Evolutionary conservation across 2,888 invertebrate genomes (phyloP).

Genomic region (Asteroscopus sphinx): DNA sequence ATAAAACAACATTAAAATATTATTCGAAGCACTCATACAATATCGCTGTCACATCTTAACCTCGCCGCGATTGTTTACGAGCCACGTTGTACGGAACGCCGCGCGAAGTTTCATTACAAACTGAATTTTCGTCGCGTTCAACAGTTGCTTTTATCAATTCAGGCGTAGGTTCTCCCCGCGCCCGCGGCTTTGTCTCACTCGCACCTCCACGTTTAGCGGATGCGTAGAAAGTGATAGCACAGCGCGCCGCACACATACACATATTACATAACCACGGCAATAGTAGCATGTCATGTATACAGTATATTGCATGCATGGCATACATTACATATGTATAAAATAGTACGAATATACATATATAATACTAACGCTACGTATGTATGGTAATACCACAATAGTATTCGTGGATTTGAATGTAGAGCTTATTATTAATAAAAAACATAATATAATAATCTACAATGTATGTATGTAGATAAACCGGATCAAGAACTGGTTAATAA

Average conservation of each 20-base stretch:
- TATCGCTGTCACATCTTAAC: conserved; percentile 84
- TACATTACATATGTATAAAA: conserved; percentile 66
- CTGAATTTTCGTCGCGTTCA: conserved; percentile 85
- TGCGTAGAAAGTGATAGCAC: conserved; percentile 74
- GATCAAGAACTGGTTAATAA: conserved; percentile 1
- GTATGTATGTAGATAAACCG: not conserved
- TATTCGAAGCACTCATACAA: conserved; percentile 78
- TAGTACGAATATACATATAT: conserved; percentile 41
- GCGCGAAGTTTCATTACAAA: conserved; percentile 78
- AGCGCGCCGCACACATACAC: conserved; percentile 65
- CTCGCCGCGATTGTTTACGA: conserved; percentile 72
- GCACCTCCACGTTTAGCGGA: conserved; percentile 59
- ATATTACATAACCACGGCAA: conserved; percentile 69
- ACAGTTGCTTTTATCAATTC: conserved; percentile 89
- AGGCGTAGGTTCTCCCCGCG: conserved; percentile 77
- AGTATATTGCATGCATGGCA: conserved; percentile 67
- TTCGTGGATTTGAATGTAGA: conserved; percentile 9
- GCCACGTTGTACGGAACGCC: conserved; percentile 69
- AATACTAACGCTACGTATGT: conserved; percentile 44
- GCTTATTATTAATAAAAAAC: conserved; percentile 1
- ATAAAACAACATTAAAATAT: conserved; percentile 70
- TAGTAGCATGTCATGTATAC: conserved; percentile 65
- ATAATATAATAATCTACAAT: not conserved
- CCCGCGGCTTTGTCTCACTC: conserved; percentile 74
- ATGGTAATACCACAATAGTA: conserved; percentile 41